These are phyloP conservation scores for Tolypeutes matacus DNA, from an alignment of 2,797 vertebrate genomes.

Conservation along the genomic window DNA sequence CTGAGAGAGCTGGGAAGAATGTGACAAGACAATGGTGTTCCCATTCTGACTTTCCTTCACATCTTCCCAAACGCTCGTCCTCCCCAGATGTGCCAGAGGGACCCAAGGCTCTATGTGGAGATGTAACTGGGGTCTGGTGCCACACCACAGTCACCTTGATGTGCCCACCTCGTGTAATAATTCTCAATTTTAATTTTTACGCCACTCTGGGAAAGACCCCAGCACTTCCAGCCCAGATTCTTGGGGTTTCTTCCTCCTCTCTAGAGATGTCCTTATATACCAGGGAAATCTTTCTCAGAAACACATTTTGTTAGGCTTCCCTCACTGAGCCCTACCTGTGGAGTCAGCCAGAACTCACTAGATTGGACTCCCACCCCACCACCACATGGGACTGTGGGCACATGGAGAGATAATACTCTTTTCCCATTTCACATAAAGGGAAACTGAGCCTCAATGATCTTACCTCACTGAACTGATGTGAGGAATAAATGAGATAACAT, in stretches of 20 bases:
- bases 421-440: background rate
- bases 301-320: background rate
- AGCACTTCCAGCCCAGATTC: background rate
- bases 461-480: background rate
- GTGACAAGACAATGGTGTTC: background rate
- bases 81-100: background rate
- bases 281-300: background rate
- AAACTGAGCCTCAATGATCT: background rate
- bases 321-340: background rate
- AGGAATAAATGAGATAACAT: background rate
- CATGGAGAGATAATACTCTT: background rate
- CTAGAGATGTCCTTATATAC: background rate
- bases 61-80: background rate
- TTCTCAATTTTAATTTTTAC: background rate
- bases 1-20: background rate
- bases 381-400: background rate
- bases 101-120: rapidly evolving
- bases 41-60: too few species aligned
- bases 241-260: background rate
- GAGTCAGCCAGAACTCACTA: background rate
- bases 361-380: background rate
- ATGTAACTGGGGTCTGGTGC: background rate
- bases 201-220: background rate
- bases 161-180: background rate
- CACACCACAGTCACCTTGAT: rapidly evolving